Conservation (phyloP, 1,140 invertebrate genomes). For the Homalodisca vitripennis region DNA sequence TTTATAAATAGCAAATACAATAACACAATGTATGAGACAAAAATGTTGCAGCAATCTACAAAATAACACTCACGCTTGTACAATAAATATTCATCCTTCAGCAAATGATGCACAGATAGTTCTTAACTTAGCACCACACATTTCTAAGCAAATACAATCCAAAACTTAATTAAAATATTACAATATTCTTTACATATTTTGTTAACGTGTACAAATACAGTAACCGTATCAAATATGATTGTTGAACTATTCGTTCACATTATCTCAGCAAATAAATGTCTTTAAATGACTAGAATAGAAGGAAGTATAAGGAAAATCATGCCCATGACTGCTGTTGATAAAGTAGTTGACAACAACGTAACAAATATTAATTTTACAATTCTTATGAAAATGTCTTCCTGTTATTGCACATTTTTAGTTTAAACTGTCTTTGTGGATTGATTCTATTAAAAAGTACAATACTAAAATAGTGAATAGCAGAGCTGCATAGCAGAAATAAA, state of each 20-base stretch:
- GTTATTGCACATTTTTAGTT: too few relatives aligned
- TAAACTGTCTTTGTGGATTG: too few relatives aligned
- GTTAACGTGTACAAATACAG: too few relatives aligned
- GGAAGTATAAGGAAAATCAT: neutral
- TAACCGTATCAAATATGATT: neutral
- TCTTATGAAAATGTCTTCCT: too few relatives aligned
- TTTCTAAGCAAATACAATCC: conserved; percentile 17
- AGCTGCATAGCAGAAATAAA: too few relatives aligned
- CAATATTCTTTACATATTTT: neutral
- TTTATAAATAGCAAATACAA: conserved; percentile 31
- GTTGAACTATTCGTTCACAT: neutral
- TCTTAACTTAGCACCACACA: conserved; percentile 26
- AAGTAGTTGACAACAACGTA: too few relatives aligned
- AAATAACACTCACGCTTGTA: conserved; percentile 24
- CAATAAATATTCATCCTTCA: conserved; percentile 4
- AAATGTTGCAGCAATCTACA: conserved; percentile 4
- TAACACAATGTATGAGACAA: conserved; percentile 20
- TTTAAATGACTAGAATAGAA: conserved; percentile 22
- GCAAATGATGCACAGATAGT: neutral
- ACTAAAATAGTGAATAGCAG: too few relatives aligned
- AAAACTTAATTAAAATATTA: neutral
- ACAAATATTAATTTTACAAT: too few relatives aligned
- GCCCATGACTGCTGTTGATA: too few relatives aligned
- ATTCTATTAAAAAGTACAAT: too few relatives aligned
- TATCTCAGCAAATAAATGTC: neutral